Evolutionary conservation across 2,113 vertebrate genomes (phyloP), one percentile per base, ranked within the genome.

Genomic region (Pungitius pungitius): DNA sequence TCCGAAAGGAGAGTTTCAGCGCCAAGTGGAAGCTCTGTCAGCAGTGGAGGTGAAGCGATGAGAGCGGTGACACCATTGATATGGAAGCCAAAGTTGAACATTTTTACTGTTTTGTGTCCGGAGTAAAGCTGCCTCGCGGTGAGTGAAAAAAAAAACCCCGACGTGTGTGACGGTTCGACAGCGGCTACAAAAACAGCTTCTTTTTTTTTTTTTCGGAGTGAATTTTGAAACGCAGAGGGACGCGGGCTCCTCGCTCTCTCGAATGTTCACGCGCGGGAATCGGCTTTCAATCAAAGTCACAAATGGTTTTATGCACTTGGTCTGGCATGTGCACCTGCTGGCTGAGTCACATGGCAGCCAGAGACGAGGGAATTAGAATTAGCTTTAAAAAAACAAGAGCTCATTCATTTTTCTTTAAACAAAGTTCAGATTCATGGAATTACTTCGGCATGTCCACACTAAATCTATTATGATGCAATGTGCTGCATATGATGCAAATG

Each of bases 251-350:
- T 33, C 17, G 33, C 75, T 66, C 77, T 73, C 62, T 61, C 73
- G 62, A 3, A 2, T 80, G 84, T 79, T 80, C 87, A 78, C 72
- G 60, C 26, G 54, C 82, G 67, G 69, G 75, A 83, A 90, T 82
- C 77, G 6, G 77, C 84, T 87, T 89, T 87, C 86, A 82, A 85
- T 88, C 85, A 86, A 87, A 85, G 85, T 91, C 83, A 85, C 66
- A 61, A 85, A 73, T 71, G 70, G 85, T 87, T 85, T 79, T 77
- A 51, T 40, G 49, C 24, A 42, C 55, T 85, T 72, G 78, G 79
- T 77, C 83, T 84, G 78, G 75, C 69, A 83, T 85, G 83, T 75
- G 79, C 81, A 85, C 74, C 85, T 82, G 68, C 86, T 76, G 61
- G 49, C 70, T 69, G 69, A 73, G 58, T 71, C 76, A 69, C 70